Percentiles rank a stretch among this genome's conserved stretches.
These are phyloP conservation scores for Oscheius onirici DNA, from an alignment of 2,888 invertebrate genomes.

Conservation along the genomic window DNA sequence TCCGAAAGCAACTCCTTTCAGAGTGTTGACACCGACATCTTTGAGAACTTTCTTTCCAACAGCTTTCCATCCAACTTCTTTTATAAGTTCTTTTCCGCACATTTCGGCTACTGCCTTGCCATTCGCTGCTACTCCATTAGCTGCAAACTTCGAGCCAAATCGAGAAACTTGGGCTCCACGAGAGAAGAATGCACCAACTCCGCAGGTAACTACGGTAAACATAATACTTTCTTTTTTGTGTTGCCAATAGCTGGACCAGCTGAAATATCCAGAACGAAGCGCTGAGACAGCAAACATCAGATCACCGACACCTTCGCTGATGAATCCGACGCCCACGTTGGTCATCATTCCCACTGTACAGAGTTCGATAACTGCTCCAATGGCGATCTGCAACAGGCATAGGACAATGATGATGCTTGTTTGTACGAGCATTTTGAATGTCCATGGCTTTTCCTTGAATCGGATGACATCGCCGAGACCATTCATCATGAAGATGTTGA, in stretches of 20 bases:
- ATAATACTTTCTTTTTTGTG: constrained; percentile 10
- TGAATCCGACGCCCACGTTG: constrained; percentile 20
- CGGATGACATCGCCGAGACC: constrained; percentile 21
- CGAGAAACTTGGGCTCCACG: constrained; percentile 16
- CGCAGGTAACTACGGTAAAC: background rate
- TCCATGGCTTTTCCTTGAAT: constrained; percentile 10
- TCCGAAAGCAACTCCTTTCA: constrained; percentile 14
- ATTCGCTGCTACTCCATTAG: background rate
- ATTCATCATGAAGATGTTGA: constrained; percentile 14
- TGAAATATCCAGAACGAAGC: constrained; percentile 17
- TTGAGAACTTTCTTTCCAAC: constrained; percentile 6
- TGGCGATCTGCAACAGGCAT: background rate
- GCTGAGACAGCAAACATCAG: constrained; percentile 16
- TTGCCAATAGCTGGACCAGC: constrained; percentile 14
- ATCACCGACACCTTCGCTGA: constrained; percentile 19
- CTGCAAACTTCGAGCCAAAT: background rate
- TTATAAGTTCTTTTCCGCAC: constrained; percentile 6
- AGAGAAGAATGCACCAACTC: background rate
- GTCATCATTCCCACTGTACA: background rate
- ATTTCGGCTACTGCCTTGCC: background rate
- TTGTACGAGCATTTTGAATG: background rate
- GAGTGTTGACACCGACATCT: background rate
- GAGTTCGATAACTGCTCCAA: background rate
- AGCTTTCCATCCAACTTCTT: constrained; percentile 13
- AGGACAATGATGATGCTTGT: background rate